These are phyloP conservation scores for Poeciliopsis presidionis DNA, from an alignment of 2,797 vertebrate genomes.

Conservation along the genomic window DNA sequence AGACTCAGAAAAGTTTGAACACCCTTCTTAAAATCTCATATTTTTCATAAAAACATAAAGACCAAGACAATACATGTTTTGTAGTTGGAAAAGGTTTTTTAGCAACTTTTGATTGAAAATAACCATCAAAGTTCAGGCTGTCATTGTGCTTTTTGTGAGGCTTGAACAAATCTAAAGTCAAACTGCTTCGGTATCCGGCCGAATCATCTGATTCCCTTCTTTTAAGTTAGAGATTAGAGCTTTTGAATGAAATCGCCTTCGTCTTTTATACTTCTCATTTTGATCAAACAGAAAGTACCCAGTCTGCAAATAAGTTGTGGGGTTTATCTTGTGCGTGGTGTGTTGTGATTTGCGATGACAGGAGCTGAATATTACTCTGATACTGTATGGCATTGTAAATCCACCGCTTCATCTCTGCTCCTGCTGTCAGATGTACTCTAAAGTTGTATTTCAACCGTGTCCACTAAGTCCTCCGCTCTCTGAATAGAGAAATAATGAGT, in stretches of 20 bases:
- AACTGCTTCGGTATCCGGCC: slow-evolving; percentile 26
- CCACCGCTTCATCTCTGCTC: slow-evolving; percentile 68
- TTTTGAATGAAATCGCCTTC: slow-evolving; percentile 57
- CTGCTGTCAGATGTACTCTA: slow-evolving; percentile 71
- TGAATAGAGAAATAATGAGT: slow-evolving; percentile 76
- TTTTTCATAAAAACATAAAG: neutral
- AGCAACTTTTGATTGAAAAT: neutral
- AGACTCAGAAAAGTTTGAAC: neutral
- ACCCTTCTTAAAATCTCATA: neutral
- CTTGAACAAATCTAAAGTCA: slow-evolving; percentile 27
- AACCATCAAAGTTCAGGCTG: neutral
- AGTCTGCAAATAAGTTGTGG: slow-evolving; percentile 58
- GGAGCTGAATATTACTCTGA: slow-evolving; percentile 71
- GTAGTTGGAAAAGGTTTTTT: neutral
- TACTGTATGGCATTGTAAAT: slow-evolving; percentile 76
- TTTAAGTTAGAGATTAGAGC: slow-evolving; percentile 29
- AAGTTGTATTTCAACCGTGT: slow-evolving; percentile 73
- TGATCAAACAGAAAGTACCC: slow-evolving; percentile 64
- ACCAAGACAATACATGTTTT: neutral
- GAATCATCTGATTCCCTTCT: slow-evolving; percentile 37
- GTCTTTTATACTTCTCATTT: slow-evolving; percentile 37
- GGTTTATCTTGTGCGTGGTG: slow-evolving; percentile 47
- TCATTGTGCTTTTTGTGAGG: neutral
- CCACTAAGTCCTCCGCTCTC: slow-evolving; percentile 57
- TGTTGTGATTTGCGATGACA: slow-evolving; percentile 70